Evolutionary conservation across 2,113 vertebrate genomes (phyloP), one percentile per base, ranked within the genome.

Genomic region (Mugil cephalus): DNA sequence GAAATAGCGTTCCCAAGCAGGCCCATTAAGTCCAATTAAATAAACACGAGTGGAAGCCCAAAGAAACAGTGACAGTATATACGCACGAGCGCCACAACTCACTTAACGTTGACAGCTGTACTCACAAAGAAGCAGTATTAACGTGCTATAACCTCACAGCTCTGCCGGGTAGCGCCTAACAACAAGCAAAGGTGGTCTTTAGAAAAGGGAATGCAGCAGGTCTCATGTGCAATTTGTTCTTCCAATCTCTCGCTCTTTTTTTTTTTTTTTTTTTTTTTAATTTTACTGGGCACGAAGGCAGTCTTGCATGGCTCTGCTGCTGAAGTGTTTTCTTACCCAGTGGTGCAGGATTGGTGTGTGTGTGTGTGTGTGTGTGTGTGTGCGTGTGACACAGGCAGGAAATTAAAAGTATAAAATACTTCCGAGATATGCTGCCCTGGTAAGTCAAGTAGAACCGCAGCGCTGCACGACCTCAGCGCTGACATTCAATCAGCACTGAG

Each of bases 401-500:
- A 84, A 87, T 84, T 69, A 77, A 76, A 74, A 69, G 77, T 48
- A 76, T 56, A 15, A 77, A 79, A 83, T 74, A 77, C 71, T 76
- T 85, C 70, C 51, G 40, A 78, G 66, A 89, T 73, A 73, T 62
- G 48, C 66, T 54, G 43, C 17, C 36, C 43, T 15, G 64, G 35
- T 59, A 52, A 79, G 75, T 87, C 78, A 73, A 82, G 73, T 62
- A 80, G 73, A 78, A 80, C 80, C 2, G 6, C 66, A 61, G 59
- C 17, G 8, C 79, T 42, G 54, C 38, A 38, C 6, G 39, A 83
- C 72, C 83, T 79, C 54, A 73, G 45, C 35, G 7, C 74, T 85
- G 81, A 86, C 78, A 87, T 88, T 85, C 85, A 85, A 68, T 82
- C 78, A 80, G 70, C 51, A 48, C 45, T 18, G 69, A 64, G 55